Percentiles rank a stretch among this genome's conserved stretches.
These are phyloP conservation scores for Ormyrus nitidulus DNA, from an alignment of 2,888 invertebrate genomes.

Conservation along the genomic window DNA sequence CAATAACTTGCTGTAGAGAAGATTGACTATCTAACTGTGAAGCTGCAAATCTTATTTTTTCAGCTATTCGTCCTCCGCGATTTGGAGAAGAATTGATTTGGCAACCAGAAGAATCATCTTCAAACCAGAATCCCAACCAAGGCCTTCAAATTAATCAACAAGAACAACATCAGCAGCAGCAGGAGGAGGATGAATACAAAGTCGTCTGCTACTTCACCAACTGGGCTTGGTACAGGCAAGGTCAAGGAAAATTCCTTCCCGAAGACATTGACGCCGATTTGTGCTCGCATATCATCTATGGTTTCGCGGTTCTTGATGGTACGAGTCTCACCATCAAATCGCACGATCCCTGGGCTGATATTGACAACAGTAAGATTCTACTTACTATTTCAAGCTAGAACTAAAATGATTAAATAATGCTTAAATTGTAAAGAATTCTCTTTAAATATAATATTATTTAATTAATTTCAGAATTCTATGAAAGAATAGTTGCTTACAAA, in stretches of 20 bases:
- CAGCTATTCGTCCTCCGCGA: constrained; percentile 64
- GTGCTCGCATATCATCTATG: constrained; percentile 94
- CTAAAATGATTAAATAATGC: constrained; percentile 13
- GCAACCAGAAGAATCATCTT: constrained; percentile 56
- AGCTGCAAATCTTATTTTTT: neutral
- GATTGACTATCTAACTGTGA: neutral
- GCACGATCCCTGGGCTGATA: constrained; percentile 92
- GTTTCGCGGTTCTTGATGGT: constrained; percentile 91
- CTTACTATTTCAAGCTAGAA: neutral
- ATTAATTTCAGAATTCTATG: constrained; percentile 85
- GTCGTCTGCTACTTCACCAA: constrained; percentile 95
- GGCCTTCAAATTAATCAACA: neutral
- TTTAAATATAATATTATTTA: neutral
- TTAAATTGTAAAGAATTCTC: constrained; percentile 18
- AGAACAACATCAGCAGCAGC: constrained; percentile 62
- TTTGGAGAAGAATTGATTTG: constrained; percentile 66
- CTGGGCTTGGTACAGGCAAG: constrained; percentile 95
- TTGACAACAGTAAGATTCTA: constrained; percentile 85
- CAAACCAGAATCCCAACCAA: constrained; percentile 4
- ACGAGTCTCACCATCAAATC: constrained; percentile 86
- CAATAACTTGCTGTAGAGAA: too few relatives aligned
- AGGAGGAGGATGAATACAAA: constrained; percentile 79
- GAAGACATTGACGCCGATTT: constrained; percentile 89
- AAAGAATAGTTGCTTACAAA: constrained; percentile 86
- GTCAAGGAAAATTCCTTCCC: constrained; percentile 87